A percentile compares a stretch with the other conserved stretches of the same genome.
phyloP scores from a whole-genome alignment of 92 coral and sea anemone genomes.

The Epizoanthus ramosus region DNA sequence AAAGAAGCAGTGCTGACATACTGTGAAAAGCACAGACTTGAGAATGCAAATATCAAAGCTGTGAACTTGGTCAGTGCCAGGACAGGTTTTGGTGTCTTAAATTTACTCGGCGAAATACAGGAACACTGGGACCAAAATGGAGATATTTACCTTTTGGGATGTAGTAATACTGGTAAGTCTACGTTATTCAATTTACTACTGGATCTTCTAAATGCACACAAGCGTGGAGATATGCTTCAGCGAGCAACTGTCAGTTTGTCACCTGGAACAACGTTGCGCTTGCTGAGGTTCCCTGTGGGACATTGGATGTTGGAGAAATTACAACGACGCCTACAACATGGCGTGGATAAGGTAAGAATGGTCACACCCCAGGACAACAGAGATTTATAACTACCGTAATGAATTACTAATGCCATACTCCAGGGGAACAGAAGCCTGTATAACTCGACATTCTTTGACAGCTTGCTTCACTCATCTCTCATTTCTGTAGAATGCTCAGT shows the following conservation, averaged over 20 bases:
- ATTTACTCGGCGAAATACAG: constrained; percentile 61
- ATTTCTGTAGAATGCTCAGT: no score
- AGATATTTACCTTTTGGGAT: constrained; percentile 85
- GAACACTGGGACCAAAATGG: constrained; percentile 88
- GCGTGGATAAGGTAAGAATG: constrained; percentile 66
- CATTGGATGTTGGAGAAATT: constrained; percentile 79
- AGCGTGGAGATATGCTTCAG: constrained; percentile 82
- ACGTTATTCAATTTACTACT: constrained; percentile 83
- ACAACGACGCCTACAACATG: constrained; percentile 65
- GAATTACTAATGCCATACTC: no score
- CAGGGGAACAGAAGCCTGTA: no score
- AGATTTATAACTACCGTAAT: no score
- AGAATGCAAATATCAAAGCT: constrained; percentile 78
- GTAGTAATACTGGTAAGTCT: constrained; percentile 91
- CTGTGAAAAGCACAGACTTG: constrained; percentile 74
- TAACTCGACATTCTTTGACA: no score
- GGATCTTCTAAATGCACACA: constrained; percentile 81
- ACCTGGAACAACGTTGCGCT: constrained; percentile 87
- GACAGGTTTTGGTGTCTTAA: constrained; percentile 87
- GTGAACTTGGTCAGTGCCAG: constrained; percentile 82
- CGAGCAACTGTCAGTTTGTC: constrained; percentile 83
- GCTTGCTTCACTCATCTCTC: no score
- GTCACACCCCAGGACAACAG: not conserved
- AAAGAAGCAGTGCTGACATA: constrained; percentile 51
- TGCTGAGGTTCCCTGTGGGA: constrained; percentile 83